Evolutionary conservation across 2,113 vertebrate species (phyloP), one percentile per base, ranked within the genome.

Genomic region (Hippocampus comes): DNA sequence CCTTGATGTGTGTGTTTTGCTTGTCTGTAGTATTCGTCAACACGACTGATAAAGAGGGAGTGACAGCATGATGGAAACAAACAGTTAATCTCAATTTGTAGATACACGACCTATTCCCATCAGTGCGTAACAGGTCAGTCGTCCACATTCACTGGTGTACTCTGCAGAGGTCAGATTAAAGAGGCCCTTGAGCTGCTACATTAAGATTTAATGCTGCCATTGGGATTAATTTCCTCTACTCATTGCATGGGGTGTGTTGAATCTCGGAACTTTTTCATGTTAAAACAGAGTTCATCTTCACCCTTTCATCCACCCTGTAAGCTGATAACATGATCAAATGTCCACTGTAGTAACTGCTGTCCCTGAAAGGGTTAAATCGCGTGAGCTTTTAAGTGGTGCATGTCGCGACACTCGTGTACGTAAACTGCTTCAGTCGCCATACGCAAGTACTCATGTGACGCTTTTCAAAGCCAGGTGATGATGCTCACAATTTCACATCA

Each of bases 91-190:
- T 64, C 61, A 43, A 25, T 76, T 59, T 68, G 55, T 69, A 15
- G 74, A 64, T 34, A 5, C 64, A n/a, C 86, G 87, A 82, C 82
- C 82, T 66, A 78, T 63, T 82, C 83, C 73, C 80, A 79, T 30
- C 60, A 66, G 72, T 21, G 69, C 73, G 60, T 49, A 73, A 81
- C 38, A 65, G 57, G 80, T 74, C 73, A 1, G 55, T 42, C 18
- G 71, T 59, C 27, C 51, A 21, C 70, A 70, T 77, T 34, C 23
- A 61, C 8, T 0, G 23, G 23, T 27, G 15, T 20, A 2, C 77
- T 59, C 43, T n/a, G 67, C 70, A 63, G 51, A 55, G 53, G 21
- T 53, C 51, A 53, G 51, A 21, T 53, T 20, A 53, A 53, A n/a
- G 51, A 53, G 60, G 59, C 76, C 67, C 59, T 72, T 83, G 74